Conservation (phyloP, 2,113 vertebrate genomes). For the Macquaria australasica region DNA sequence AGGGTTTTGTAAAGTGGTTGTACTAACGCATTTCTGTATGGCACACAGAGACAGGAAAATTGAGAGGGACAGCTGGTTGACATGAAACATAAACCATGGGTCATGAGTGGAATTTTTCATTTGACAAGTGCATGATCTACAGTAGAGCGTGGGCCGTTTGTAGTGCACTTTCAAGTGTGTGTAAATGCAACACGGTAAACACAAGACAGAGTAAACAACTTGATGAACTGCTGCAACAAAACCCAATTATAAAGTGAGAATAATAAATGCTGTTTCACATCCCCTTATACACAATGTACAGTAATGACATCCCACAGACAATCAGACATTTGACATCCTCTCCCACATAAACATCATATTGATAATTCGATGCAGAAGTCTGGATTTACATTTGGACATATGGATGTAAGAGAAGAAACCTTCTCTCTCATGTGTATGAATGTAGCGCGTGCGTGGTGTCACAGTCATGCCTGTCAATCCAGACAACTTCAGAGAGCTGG, state of each 20-base stretch:
- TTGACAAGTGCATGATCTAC: conserved; percentile 7
- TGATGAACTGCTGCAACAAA: background rate
- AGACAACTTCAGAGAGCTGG: conserved; percentile 30
- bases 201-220: background rate
- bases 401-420: background rate
- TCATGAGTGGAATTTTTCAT: conserved; percentile 14
- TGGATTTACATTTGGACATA: background rate
- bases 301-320: background rate
- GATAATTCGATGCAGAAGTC: background rate
- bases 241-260: background rate
- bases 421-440: background rate
- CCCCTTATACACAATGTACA: background rate
- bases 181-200: background rate
- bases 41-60: conserved; percentile 2
- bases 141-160: background rate
- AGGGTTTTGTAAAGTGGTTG: background rate
- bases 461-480: conserved; percentile 20
- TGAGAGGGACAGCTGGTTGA: conserved; percentile 43
- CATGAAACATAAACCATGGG: conserved; percentile 29
- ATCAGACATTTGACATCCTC: background rate
- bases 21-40: background rate
- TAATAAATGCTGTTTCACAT: background rate
- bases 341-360: background rate
- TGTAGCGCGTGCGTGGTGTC: background rate
- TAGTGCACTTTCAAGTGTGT: conserved; percentile 2